Base-by-base conservation (phyloP, 2,113 vertebrate species). In the Atrichornis clamosus region DNA sequence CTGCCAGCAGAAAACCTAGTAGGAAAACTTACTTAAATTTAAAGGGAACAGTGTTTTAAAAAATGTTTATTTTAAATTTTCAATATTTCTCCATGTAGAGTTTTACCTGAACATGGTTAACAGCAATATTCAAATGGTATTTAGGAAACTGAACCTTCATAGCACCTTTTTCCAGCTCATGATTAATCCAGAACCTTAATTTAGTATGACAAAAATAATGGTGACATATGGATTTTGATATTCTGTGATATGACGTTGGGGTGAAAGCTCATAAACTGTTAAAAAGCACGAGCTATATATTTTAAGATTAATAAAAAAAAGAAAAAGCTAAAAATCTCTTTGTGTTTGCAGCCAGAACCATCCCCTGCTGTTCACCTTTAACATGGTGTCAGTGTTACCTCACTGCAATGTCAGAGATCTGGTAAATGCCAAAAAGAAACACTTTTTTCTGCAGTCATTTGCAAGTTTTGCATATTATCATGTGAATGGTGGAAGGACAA, bases 171-270 rank as follows among this genome's bases (percentile, higher is more conserved):
- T 47, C 24, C 16, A 15, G 6, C 53, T 73, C 47, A 60, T 3
- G 0, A 46, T 52, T 59, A 53, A 69, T 62, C 47, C 13, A 65
- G 69, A 58, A 60, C 12, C 37, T 50, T 33, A 21, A 47, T 83
- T 46, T 41, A 50, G 4, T 19, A 11, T 32, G 37, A 39, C 68
- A 73, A 67, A 65, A 79, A 24, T 13, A n/a, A 68, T 7, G 13
- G 8, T 37, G 52, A 24, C 26, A 15, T 17, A 59, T 86, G 18
- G 16, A 14, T 82, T 70, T 82, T 52, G 30, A 9, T 80, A 6
- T 19, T 37, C 6, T 35, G 0, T 32, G 15, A 22, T 15, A 2
- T 3, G 13, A 15, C n/a, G 23, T n/a, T 0, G 1, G 4, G 9
- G 41, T 65, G 35, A 73, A 86, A 79, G 32, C 37, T 73, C 59